Evolutionary conservation across 2,797 vertebrate species (phyloP), one percentile per base, ranked within the genome.

Genomic region (Odontamblyopus lacepedii): DNA sequence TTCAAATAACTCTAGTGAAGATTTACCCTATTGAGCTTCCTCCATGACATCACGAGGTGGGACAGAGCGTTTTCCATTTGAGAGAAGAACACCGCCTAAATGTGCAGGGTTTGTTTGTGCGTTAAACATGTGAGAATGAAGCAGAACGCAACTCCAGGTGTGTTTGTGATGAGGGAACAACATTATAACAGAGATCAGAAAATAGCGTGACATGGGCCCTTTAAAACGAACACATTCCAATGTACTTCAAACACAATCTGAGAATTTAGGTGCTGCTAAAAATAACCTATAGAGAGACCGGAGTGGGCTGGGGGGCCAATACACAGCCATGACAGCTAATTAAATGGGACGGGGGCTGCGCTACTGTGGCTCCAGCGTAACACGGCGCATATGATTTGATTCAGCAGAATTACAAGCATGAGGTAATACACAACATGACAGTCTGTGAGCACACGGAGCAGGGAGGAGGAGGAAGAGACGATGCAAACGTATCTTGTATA

Each of bases 291-390:
- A 48, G 44, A 48, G 13, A 15, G 44, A 48, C 13, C 44, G 15
- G 44, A 48, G 44, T 60, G 68, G 74, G 80, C 77, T 56, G 23
- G 38, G 23, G 69, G 69, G 74, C 70, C 83, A 88, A 78, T 64
- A 63, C 76, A 69, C 71, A 74, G 71, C 80, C 84, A 87, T 89
- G 78, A 83, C 72, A 72, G 51, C 75, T 89, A 85, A 90, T 92
- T 88, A 88, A 88, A 88, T 81, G 70, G 80, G 74, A 83, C 82
- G 67, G 64, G 72, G 72, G 75, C 76, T 85, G 79, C 75, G 78
- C 59, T 68, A 77, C 71, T 77, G 76, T 72, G 77, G 79, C 68
- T 66, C 82, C 69, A 65, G 82, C 38, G 64, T 53, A 35, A 72
- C 67, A 67, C 63, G 69, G 78, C 61, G 56, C 59, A 72, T 8